Evolutionary conservation across 2,888 invertebrate genomes (phyloP), one percentile per base, ranked within the genome.

Genomic region (Parnassius apollo): DNA sequence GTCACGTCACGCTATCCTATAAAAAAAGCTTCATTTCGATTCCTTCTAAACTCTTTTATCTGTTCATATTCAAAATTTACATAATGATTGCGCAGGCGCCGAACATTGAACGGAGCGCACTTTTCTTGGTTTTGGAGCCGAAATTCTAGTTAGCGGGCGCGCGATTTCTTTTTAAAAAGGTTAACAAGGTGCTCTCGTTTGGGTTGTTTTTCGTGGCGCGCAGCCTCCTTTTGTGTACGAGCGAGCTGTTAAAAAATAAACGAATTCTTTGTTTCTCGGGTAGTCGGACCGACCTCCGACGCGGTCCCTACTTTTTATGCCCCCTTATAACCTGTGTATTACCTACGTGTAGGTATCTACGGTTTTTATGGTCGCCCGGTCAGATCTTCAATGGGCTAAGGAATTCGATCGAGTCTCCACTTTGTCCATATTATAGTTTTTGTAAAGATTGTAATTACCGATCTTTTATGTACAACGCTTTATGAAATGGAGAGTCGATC

Each of bases 161-260:
- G 87, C 87, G 88, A 88, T 89, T 89, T 90, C 86, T 88, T 89
- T 90, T 89, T 87, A 88, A 90, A 90, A 89, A 87, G 86, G 87
- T 88, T 91, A 91, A 91, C 91, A 90, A 91, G 91, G 84, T 87
- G 85, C 80, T 86, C 85, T 90, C 84, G 85, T 89, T 90, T 88
- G 78, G 85, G 86, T 90, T 76, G 83, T 91, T 91, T 91, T 91
- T 90, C 86, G 83, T 86, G 85, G 85, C 85, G 86, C 85, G 85
- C 83, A 81, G 85, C 85, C 85, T 86, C 85, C 89, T 88, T 89
- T 91, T 91, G 89, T 91, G 87, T 87, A 88, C 88, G 85, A 80
- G 86, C 87, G 85, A 91, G 91, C 91, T 91, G 91, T 91, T 91
- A 91, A 91, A 91, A 91, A 91, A 91, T 91, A 91, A 91, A 91